Evolutionary conservation across 53 echinoderm and acorn worm genomes (phyloP), one percentile per base, ranked within the genome.

Genomic region (Holothuria scabra): DNA sequence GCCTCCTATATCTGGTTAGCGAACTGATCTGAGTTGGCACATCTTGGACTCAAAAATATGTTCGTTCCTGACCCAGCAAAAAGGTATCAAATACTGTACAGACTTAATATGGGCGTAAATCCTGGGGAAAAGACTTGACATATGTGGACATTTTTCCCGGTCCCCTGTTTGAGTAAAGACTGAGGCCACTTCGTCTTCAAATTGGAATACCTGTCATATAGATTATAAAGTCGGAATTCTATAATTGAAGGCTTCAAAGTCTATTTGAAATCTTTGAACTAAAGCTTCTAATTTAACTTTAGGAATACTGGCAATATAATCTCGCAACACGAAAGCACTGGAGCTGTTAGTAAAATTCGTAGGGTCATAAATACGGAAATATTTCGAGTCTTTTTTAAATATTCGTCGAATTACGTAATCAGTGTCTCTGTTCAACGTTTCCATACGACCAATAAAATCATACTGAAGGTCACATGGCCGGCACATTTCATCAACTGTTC

Each of bases 371-470:
- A 46, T 20, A 46, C 26, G 76, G 6, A 35, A 44, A 1, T 24
- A 6, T 6, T 48, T 2, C 4, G 71, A 7, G 33, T 49, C 22
- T 3, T 32, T 56, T 28, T 14, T 1, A 23, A 78, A 31, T 1
- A 78, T 7, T 20, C 56, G 28, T 26, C 48, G 52, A 14, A 78
- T 28, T 31, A 90, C 90, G 46, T 87, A 84, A 26, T 90, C 74
- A 41, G 84, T 82, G 65, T 93, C 93, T 11, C 71, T 70, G 35
- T 81, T 44, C 21, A 93, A 56, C 46, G 90, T 81, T 80, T 93
- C 93, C 67, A 93, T 87, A 5, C 87, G 87, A 65, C 93, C 93
- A 28, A 90, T 84, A 34, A 93, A 93, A 67, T 93, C 90, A 46
- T 90, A 93, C 16, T 90, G 84, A 35, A 93, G 58, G 33, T 81